phyloP scores from a whole-genome alignment of 2,113 vertebrate genomes.

The Microtus pennsylvanicus region DNA sequence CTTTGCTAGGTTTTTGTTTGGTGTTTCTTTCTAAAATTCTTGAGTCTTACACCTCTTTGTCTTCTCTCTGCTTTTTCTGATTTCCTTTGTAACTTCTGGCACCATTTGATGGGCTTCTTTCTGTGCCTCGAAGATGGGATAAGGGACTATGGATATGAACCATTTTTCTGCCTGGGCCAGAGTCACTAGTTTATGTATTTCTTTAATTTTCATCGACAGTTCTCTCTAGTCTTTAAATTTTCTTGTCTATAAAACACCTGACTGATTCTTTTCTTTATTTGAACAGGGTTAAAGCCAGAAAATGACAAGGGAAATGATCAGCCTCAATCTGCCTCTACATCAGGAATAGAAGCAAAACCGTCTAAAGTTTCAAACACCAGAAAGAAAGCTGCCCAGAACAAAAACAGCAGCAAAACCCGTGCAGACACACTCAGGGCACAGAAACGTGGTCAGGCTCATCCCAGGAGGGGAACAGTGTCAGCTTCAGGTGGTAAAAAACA shows the following conservation, averaged over 20 bases:
- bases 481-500: constrained; percentile 24
- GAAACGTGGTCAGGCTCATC: neutral
- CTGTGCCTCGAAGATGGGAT: too few species aligned
- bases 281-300: constrained; percentile 68
- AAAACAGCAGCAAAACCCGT: constrained; percentile 1
- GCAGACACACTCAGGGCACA: neutral
- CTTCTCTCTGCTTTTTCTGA: too few species aligned
- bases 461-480: neutral
- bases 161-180: neutral
- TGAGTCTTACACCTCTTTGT: too few species aligned
- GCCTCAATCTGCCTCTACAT: constrained; percentile 17
- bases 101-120: too few species aligned
- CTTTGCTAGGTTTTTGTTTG: too few species aligned
- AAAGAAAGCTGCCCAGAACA: constrained; percentile 39
- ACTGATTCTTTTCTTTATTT: constrained; percentile 68
- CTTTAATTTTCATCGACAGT: neutral
- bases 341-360: constrained; percentile 47
- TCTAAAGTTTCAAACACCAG: constrained; percentile 19
- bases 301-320: constrained; percentile 34
- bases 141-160: too few species aligned
- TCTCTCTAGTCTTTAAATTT: neutral
- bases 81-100: too few species aligned
- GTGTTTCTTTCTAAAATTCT: too few species aligned
- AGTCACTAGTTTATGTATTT: neutral
- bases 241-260: constrained; percentile 27